Conservation (phyloP, 2,888 invertebrate species). For the Anorthoa munda region DNA sequence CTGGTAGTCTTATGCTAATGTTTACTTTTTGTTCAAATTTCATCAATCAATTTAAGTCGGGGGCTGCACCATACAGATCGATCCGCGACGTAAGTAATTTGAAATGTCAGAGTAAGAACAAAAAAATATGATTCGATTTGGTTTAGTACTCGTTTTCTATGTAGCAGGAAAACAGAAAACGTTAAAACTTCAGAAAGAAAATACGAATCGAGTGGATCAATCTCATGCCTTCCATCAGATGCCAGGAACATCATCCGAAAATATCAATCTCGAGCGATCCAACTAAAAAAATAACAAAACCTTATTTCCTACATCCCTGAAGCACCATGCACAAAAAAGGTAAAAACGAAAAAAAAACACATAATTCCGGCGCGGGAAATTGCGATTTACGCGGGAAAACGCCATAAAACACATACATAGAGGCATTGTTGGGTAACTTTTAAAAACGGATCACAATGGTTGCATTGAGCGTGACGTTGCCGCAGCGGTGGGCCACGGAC, state of each 20-base stretch:
- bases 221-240: conserved; percentile 9
- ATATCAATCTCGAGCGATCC: conserved; percentile 23
- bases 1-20: conserved; percentile 81
- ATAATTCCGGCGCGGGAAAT: conserved; percentile 68
- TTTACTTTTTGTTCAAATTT: conserved; percentile 74
- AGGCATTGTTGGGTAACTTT: conserved; percentile 82
- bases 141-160: not conserved
- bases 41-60: conserved; percentile 75
- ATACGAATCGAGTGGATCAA: not conserved
- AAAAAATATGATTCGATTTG: conserved; percentile 4
- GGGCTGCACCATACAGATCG: conserved; percentile 34
- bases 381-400: conserved; percentile 68
- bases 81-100: conserved; percentile 37
- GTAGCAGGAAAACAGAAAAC: not conserved
- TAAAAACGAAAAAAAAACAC: conserved; percentile 46
- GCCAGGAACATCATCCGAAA: conserved; percentile 5
- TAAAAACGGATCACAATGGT: conserved; percentile 72
- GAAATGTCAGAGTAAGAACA: conserved; percentile 33
- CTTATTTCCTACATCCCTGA: conserved; percentile 46
- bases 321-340: conserved; percentile 51
- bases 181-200: not conserved
- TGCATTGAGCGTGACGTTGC: conserved; percentile 67
- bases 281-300: conserved; percentile 17
- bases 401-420: conserved; percentile 73
- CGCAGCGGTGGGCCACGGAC: conserved; percentile 62